Percentiles rank a stretch among this genome's conserved stretches.
These are phyloP conservation scores for Palloptera scutellata DNA, from an alignment of 2,888 invertebrate species.

Conservation along the genomic window DNA sequence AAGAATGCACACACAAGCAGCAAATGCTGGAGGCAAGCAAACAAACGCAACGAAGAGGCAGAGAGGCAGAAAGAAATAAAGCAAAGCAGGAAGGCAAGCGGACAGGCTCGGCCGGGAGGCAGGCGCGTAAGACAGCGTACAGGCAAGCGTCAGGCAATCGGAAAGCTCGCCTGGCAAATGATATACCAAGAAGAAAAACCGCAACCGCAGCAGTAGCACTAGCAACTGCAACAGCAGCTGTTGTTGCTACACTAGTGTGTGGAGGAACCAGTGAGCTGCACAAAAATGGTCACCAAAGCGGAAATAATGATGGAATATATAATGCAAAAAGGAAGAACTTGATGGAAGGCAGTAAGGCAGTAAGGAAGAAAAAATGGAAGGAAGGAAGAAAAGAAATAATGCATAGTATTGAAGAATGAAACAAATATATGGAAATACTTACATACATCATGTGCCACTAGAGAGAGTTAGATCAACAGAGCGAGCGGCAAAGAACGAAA, in stretches of 20 bases:
- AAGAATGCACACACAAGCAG: background rate
- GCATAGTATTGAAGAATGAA: background rate
- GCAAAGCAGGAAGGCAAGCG: too few species aligned
- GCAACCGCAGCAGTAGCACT: slow-evolving; percentile 1
- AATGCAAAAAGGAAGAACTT: background rate
- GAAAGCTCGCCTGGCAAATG: background rate
- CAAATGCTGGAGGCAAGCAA: background rate
- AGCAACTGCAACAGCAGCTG: background rate
- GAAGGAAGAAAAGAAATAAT: background rate
- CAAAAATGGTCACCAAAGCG: slow-evolving; percentile 17
- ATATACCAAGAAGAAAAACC: background rate
- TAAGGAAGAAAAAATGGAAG: slow-evolving; percentile 3
- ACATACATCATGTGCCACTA: too few species aligned
- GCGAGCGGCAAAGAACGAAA: too few species aligned
- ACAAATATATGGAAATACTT: background rate
- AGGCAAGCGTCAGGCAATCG: too few species aligned
- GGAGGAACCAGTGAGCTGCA: background rate
- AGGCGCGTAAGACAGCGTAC: too few species aligned
- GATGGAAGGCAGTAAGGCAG: background rate
- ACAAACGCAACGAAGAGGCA: background rate
- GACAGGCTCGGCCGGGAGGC: too few species aligned
- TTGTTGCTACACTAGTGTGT: background rate
- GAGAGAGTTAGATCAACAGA: too few species aligned
- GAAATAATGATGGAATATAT: background rate
- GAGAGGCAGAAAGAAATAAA: background rate